Evolutionary conservation across 2,888 invertebrate species (phyloP).

Genomic region (Pseudoips prasinana): DNA sequence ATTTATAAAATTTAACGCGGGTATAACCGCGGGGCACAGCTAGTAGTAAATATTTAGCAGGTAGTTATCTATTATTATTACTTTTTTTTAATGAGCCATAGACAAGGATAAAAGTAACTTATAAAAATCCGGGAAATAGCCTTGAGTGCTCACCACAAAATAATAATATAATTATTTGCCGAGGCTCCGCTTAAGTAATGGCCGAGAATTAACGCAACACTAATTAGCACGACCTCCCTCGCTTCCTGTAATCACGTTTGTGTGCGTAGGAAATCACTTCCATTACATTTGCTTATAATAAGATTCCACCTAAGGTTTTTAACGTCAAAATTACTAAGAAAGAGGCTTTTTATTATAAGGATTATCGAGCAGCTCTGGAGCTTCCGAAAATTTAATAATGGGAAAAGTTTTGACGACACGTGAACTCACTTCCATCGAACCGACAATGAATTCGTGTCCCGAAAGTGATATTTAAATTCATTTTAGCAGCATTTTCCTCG

Average conservation of each 20-base stretch:
- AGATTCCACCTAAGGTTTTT: constrained; percentile 29
- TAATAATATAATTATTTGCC: too few species aligned
- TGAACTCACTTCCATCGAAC: constrained; percentile 21
- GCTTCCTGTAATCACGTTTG: constrained; percentile 35
- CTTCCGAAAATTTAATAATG: constrained; percentile 37
- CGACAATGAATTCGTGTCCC: constrained; percentile 26
- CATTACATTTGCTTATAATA: constrained; percentile 35
- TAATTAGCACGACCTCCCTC: constrained; percentile 30
- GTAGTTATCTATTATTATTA: too few species aligned
- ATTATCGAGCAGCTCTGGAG: constrained; percentile 26
- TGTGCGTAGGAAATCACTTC: constrained; percentile 21
- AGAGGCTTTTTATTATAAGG: constrained; percentile 28
- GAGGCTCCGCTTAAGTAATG: constrained; percentile 37
- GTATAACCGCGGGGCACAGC: too few species aligned
- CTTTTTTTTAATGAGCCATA: too few species aligned
- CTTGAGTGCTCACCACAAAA: too few species aligned
- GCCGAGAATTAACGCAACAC: constrained; percentile 35
- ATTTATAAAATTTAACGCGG: too few species aligned
- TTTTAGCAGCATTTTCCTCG: constrained; percentile 22
- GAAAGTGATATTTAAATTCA: constrained; percentile 36
- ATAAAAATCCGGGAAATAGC: too few species aligned
- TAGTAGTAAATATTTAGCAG: too few species aligned
- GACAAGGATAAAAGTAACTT: too few species aligned
- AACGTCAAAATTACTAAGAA: constrained; percentile 21
- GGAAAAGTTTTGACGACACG: constrained; percentile 37